Conservation (phyloP, 2,888 invertebrate species). For the Diaprepes abbreviatus region DNA sequence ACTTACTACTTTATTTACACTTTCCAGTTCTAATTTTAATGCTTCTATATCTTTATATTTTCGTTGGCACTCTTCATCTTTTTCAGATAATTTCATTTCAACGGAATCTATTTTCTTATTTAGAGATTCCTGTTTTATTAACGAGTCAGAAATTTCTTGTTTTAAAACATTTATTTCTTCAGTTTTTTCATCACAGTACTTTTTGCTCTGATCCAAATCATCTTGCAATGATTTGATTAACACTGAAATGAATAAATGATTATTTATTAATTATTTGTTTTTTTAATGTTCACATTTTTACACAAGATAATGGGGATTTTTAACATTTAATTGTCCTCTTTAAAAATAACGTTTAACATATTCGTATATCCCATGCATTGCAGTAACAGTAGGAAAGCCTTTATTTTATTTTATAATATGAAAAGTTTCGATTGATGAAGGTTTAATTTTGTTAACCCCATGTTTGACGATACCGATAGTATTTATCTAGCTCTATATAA, state of each 20-base stretch:
- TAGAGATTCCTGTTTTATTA: constrained; percentile 54
- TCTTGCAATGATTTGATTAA: constrained; percentile 56
- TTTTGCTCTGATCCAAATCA: constrained; percentile 56
- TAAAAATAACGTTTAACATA: no score
- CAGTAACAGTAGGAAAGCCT: no score
- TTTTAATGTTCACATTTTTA: no score
- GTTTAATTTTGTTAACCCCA: no score
- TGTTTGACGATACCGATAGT: no score
- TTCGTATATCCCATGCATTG: no score
- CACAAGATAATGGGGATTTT: no score
- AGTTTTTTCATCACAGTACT: constrained; percentile 53
- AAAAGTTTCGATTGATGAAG: no score
- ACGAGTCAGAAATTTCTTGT: constrained; percentile 53
- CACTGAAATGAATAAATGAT: constrained; percentile 53
- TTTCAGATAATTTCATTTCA: constrained; percentile 30
- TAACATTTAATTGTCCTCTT: no score
- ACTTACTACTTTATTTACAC: constrained; percentile 55
- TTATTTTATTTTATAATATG: no score
- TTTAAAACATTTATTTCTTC: constrained; percentile 55
- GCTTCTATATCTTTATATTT: constrained; percentile 47
- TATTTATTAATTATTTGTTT: constrained; percentile 57
- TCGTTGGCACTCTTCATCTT: constrained; percentile 40
- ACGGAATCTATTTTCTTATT: constrained; percentile 53
- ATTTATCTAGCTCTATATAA: no score
- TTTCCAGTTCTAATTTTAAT: constrained; percentile 61